Base-by-base conservation (phyloP, 2,113 vertebrate genomes). In the Rafetus swinhoei region DNA sequence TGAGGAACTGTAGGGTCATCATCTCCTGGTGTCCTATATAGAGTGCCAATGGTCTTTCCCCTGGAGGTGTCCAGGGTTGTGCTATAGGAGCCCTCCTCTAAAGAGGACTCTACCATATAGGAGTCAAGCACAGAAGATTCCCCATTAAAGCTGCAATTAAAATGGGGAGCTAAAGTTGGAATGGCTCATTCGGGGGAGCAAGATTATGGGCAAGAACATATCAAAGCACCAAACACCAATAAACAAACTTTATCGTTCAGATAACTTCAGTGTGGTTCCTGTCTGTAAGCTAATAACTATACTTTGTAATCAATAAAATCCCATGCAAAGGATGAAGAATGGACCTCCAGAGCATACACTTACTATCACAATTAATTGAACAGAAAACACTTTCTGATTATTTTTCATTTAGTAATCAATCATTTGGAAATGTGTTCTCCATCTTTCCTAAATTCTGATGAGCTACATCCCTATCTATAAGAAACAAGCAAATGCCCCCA, bases 271-370 rank as follows among this genome's bases (percentile, higher is more conserved):
- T 72, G 81, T 2, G 0, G 65, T 91, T 91, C 24, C 81, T 15
- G 4, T 62, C 29, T 59, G 24, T 72, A n/a, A n/a, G 16, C 39
- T 1, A 95, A 79, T 84, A 45, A 27, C 22, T 50, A 10, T 81
- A 9, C 5, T 35, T 2, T 65, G 53, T 76, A 10, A 52, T 35
- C 76, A 81, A n/a, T 45, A 25, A 59, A 86, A 84, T 9, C 65
- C 9, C 85, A 82, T 74, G 53, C 13, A 53, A 83, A 87, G 87
- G 77, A 4, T 6, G 39, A 62, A 80, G 80, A 80, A 22, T 53
- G 76, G 21, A 39, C n/a, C 45, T 11, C 7, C 4, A 35, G 1
- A 1, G 24, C 2, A 39, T 4, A 50, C 50, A 82, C 2, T 27
- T 86, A 8, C 0, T 1, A 2, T 55, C 4, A 4, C 60, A 53